Base-by-base conservation (phyloP, 2,797 vertebrate species). In the Microctenopoma stevenorrisi region DNA sequence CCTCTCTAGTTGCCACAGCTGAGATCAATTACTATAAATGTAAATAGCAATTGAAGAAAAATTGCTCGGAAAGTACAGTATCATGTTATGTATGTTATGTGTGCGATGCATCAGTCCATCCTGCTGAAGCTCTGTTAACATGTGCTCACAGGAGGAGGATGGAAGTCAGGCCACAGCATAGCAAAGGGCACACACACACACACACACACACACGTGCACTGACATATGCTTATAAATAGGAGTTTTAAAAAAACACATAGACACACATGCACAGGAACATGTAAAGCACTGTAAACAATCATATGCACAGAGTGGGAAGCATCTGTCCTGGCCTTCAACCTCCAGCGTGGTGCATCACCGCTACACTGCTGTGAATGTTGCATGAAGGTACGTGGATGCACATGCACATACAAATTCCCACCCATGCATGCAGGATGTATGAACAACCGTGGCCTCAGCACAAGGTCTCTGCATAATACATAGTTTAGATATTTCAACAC, bases 301-400 rank as follows among this genome's bases (percentile, higher is more conserved):
- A 16, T 7, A 46, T 7, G 18, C 16, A 46, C 43, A 50, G 33
- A 22, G 40, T 40, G 28, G 68, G 58, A 79, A 50, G 68, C 57
- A 62, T 64, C 48, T 81, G 74, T 76, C 80, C 80, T 76, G 80
- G 78, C 87, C 83, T 89, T 88, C 84, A 86, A 86, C 90, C 85
- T 67, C 51, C 0, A 15, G n/a, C 10, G 0, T 40, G 56, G 63
- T 51, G 78, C 78, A 68, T 77, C 89, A 90, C 46, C 13, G 64
- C 61, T n/a, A 11, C 14, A 35, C 69, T 7, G 66, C 62, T 60
- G 25, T 59, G 40, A 52, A n/a, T n/a, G 25, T 42, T 73, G 40
- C 51, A 72, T 61, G 60, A 82, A 16, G 35, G 43, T 65, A 70
- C 48, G 72, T 30, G 63, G 43, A 62, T 59, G 15, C 15, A 14